phyloP scores from a whole-genome alignment of 2,113 vertebrate species.

The Spea bombifrons region DNA sequence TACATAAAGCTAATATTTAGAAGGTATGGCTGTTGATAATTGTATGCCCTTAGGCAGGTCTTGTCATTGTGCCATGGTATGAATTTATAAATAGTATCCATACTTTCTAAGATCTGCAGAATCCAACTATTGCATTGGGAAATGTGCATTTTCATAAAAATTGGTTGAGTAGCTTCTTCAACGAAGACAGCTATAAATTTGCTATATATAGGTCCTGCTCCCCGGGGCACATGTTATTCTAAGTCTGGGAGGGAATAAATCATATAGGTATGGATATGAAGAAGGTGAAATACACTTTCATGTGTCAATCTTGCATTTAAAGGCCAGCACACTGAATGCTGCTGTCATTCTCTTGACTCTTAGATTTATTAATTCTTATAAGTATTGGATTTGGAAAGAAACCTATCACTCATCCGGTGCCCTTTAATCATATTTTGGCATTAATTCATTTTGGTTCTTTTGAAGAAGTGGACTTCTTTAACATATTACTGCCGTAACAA shows the following conservation, averaged over 20 bases:
- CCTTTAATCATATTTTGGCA: constrained; percentile 2
- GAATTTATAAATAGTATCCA: constrained; percentile 31
- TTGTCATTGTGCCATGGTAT: constrained; percentile 31
- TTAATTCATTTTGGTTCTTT: neutral
- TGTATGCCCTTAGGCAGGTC: constrained; percentile 17
- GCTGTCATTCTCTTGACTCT: neutral
- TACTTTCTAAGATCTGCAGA: constrained; percentile 12
- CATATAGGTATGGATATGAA: constrained; percentile 15
- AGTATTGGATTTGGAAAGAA: constrained; percentile 3
- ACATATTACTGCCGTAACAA: no score
- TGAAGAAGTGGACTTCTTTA: neutral
- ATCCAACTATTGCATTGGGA: constrained; percentile 21
- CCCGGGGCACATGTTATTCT: constrained; percentile 38
- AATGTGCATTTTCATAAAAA: constrained; percentile 29
- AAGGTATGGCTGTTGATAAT: constrained; percentile 38
- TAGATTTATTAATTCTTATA: constrained; percentile 3
- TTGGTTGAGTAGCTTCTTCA: neutral
- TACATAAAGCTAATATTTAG: constrained; percentile 38
- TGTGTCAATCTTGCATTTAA: constrained; percentile 25
- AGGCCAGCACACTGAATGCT: neutral
- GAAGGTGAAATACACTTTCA: constrained; percentile 21
- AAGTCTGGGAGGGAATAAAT: constrained; percentile 18
- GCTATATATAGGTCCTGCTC: constrained; percentile 39
- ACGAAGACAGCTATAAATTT: constrained; percentile 19
- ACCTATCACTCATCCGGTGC: constrained; percentile 6